Evolutionary conservation across 2,888 invertebrate genomes (phyloP).

Genomic region (Tolmerus cingulatus): DNA sequence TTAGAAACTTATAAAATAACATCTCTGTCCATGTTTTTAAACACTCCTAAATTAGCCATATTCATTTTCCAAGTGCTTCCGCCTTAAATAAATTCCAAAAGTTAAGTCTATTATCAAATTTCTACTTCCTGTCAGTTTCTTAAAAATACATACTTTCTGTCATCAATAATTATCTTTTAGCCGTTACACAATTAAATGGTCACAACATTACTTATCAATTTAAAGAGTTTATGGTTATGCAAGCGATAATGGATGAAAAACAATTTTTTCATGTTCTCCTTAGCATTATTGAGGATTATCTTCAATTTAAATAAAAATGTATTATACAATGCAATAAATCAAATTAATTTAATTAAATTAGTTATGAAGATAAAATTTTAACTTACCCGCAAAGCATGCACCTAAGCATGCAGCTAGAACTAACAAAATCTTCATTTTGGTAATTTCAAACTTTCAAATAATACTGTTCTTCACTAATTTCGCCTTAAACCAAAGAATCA

Average conservation of each 20-base stretch:
- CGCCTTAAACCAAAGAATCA: background rate
- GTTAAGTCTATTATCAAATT: background rate
- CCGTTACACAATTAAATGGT: background rate
- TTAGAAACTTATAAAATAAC: too few relatives aligned
- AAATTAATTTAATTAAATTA: background rate
- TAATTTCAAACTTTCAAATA: background rate
- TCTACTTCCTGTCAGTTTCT: background rate
- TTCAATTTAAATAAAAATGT: background rate
- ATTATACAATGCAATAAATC: background rate
- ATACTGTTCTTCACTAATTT: background rate
- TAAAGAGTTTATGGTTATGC: background rate
- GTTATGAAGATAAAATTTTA: background rate
- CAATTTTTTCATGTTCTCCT: background rate
- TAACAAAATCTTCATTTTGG: conserved; percentile 58
- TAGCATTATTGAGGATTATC: background rate
- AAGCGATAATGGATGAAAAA: background rate
- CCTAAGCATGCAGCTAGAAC: conserved; percentile 59
- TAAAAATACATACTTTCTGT: background rate
- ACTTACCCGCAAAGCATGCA: conserved; percentile 59
- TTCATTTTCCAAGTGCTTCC: too few relatives aligned
- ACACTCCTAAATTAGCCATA: too few relatives aligned
- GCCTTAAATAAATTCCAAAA: background rate
- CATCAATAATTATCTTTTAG: background rate
- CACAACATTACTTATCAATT: background rate
- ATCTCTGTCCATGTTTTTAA: too few relatives aligned